Percentiles rank a stretch among this genome's conserved stretches.
These are phyloP conservation scores for Prosapia bicincta DNA, from an alignment of 2,888 invertebrate species.

Conservation along the genomic window DNA sequence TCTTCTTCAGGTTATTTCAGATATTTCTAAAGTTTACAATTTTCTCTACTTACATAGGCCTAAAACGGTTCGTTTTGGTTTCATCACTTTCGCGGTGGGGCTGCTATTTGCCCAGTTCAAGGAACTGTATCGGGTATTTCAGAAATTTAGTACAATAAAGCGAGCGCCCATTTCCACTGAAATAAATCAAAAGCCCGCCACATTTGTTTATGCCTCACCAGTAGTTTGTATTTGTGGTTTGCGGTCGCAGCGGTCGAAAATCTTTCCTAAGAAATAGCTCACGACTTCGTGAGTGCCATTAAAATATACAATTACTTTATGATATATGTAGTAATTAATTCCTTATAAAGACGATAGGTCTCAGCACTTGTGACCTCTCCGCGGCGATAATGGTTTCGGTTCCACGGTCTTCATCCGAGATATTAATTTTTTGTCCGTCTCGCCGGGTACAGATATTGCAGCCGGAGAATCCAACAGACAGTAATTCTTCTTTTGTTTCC, in stretches of 20 bases:
- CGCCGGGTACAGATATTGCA: not conserved
- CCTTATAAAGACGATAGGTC: conserved; percentile 2
- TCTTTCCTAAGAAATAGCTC: not conserved
- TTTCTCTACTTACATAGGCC: too few relatives aligned
- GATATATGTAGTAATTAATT: not conserved
- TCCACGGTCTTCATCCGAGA: not conserved
- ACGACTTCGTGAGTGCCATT: not conserved
- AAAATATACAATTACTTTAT: not conserved
- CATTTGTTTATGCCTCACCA: too few relatives aligned
- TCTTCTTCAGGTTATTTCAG: too few relatives aligned
- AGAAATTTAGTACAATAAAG: too few relatives aligned
- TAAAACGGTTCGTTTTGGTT: too few relatives aligned
- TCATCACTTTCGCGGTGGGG: too few relatives aligned
- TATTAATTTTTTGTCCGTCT: not conserved
- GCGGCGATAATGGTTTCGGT: not conserved
- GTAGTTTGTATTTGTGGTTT: not conserved
- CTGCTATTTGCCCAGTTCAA: too few relatives aligned
- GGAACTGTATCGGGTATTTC: too few relatives aligned
- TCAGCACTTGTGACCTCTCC: not conserved
- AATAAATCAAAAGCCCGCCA: too few relatives aligned
- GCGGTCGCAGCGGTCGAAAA: not conserved
- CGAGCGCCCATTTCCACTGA: too few relatives aligned
- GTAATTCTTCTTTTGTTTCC: not conserved
- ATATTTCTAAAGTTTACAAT: too few relatives aligned
- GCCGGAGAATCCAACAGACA: not conserved